A percentile compares a stretch with the other conserved stretches of the same genome.
Evolutionary conservation across 2,113 vertebrate genomes (phyloP).

Genomic region (Hemiprocne comata): DNA sequence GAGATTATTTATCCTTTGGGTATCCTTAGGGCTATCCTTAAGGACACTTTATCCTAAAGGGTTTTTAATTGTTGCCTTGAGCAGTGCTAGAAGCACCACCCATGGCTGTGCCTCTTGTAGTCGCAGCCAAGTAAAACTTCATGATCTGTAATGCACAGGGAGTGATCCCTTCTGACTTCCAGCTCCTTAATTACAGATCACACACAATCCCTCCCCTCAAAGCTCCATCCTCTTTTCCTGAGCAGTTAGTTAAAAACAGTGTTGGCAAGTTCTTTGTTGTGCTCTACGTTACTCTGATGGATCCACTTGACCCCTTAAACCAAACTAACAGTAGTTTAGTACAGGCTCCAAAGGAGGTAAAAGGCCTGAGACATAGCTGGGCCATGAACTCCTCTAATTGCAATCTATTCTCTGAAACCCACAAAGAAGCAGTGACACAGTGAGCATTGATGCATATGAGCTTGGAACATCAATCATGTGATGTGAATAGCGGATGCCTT

Average conservation of each 20-base stretch:
- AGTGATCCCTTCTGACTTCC: neutral
- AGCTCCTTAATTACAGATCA: neutral
- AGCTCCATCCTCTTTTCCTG: neutral
- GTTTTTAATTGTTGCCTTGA: neutral
- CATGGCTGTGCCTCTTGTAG: neutral
- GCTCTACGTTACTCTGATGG: neutral
- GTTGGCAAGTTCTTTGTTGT: neutral
- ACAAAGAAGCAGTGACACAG: no score
- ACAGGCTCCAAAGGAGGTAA: no score
- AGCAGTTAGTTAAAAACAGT: neutral
- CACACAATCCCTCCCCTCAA: neutral
- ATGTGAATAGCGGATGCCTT: no score
- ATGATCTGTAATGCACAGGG: neutral
- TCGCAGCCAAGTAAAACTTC: neutral
- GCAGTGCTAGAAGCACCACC: rapidly evolving
- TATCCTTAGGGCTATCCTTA: neutral
- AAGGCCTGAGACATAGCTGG: no score
- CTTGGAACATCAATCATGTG: no score
- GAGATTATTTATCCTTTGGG: neutral
- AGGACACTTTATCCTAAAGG: neutral
- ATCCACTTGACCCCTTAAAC: no score
- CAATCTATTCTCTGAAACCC: no score
- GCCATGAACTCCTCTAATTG: no score
- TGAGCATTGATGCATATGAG: no score
- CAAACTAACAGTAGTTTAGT: no score